Conservation (phyloP, 2,797 vertebrate species). For the Eremophila alpestris region DNA sequence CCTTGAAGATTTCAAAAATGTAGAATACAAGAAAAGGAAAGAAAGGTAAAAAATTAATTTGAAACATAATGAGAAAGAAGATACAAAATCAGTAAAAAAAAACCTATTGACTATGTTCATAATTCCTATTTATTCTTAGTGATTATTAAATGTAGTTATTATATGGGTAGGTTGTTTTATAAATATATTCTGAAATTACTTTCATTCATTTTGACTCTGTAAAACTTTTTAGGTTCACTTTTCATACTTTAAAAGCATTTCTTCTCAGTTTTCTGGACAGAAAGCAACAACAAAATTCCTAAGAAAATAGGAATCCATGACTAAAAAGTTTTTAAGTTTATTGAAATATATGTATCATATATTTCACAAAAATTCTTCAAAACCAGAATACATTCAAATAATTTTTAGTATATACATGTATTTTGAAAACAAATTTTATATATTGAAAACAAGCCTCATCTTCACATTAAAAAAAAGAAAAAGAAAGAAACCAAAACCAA, state of each 20-base stretch:
- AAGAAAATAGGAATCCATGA: background rate
- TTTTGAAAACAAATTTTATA: background rate
- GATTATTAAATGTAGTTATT: background rate
- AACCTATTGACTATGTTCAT: background rate
- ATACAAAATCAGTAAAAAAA: background rate
- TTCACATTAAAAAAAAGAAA: background rate
- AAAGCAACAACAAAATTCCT: background rate
- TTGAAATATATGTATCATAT: background rate
- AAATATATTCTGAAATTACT: background rate
- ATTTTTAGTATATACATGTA: background rate
- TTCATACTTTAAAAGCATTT: background rate
- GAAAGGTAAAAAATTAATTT: background rate
- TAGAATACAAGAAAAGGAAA: background rate
- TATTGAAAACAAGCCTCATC: background rate
- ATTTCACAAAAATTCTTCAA: background rate
- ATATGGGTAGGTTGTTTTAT: background rate
- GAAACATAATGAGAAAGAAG: background rate
- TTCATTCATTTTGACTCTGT: background rate
- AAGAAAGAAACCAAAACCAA: background rate
- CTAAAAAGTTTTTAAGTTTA: background rate
- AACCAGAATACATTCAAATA: background rate
- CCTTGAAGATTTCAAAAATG: background rate
- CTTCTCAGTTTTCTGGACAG: background rate
- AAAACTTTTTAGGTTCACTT: background rate
- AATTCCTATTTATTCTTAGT: background rate